A percentile compares a stretch with the other conserved stretches of the same genome.
Evolutionary conservation across 2,888 invertebrate species (phyloP).

Genomic region (Rhingia campestris): DNA sequence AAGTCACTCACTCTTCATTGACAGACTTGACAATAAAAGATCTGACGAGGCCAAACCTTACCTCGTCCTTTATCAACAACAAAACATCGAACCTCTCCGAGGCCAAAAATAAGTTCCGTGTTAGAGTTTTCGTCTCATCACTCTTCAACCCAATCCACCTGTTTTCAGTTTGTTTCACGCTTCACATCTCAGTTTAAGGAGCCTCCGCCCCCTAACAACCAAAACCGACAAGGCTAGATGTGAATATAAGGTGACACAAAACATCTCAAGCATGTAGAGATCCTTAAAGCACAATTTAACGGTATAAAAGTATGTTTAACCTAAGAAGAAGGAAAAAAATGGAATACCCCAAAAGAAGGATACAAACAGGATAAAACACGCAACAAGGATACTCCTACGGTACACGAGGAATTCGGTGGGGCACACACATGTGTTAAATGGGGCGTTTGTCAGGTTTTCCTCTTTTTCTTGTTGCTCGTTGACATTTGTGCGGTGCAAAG

Average conservation of each 20-base stretch:
- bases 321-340: slow-evolving; percentile 10
- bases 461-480: slow-evolving; percentile 64
- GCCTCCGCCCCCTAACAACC: slow-evolving; percentile 31
- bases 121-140: slow-evolving; percentile 27
- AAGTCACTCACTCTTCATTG: no score
- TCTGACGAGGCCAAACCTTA: no score
- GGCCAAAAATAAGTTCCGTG: background rate
- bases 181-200: slow-evolving; percentile 46
- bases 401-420: slow-evolving; percentile 54
- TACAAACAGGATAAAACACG: slow-evolving; percentile 31
- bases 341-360: slow-evolving; percentile 31
- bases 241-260: slow-evolving; percentile 68
- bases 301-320: slow-evolving; percentile 53
- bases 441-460: slow-evolving; percentile 75
- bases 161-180: slow-evolving; percentile 35
- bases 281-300: slow-evolving; percentile 68
- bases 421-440: slow-evolving; percentile 76
- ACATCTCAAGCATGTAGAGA: slow-evolving; percentile 70
- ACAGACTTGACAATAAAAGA: no score
- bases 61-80: background rate
- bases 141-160: slow-evolving; percentile 9
- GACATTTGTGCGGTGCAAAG: slow-evolving; percentile 60
- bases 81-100: background rate
- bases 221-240: slow-evolving; percentile 56
- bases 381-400: slow-evolving; percentile 27